Percentiles rank a stretch among this genome's conserved stretches.
Conservation (phyloP, 1,140 invertebrate genomes). For the Zaprionus capensis region DNA sequence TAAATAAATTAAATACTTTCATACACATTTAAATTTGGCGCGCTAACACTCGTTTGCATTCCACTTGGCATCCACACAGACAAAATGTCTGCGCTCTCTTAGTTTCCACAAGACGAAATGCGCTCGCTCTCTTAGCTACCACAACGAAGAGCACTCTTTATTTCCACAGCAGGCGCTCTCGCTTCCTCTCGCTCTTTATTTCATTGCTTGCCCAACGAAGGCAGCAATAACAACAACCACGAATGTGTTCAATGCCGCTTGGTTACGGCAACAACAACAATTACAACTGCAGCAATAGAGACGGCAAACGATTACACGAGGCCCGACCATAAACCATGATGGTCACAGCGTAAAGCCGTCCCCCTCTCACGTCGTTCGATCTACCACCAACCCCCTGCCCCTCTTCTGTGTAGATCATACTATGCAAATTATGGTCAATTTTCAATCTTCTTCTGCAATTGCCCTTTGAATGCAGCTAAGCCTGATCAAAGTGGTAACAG, state of each 20-base stretch:
- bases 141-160: slow-evolving; percentile 29
- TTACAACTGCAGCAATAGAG: slow-evolving; percentile 68
- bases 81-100: slow-evolving; percentile 15
- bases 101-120: slow-evolving; percentile 27
- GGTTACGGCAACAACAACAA: slow-evolving; percentile 44
- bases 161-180: not conserved
- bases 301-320: slow-evolving; percentile 73
- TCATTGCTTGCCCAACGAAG: slow-evolving; percentile 53
- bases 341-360: slow-evolving; percentile 56
- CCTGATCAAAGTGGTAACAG: slow-evolving; percentile 20
- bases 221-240: slow-evolving; percentile 43
- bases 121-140: slow-evolving; percentile 32
- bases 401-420: slow-evolving; percentile 11
- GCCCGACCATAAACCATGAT: slow-evolving; percentile 73
- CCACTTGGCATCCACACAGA: slow-evolving; percentile 41
- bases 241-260: slow-evolving; percentile 49
- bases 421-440: slow-evolving; percentile 69
- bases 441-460: slow-evolving; percentile 40
- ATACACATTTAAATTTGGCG: not conserved
- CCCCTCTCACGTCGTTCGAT: not conserved
- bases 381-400: not conserved
- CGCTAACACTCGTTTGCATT: slow-evolving; percentile 18
- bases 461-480: slow-evolving; percentile 31
- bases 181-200: slow-evolving; percentile 18
- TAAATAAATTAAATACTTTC: not conserved